Evolutionary conservation across 2,113 vertebrate species (phyloP), one percentile per base, ranked within the genome.

Genomic region (Scomber colias): DNA sequence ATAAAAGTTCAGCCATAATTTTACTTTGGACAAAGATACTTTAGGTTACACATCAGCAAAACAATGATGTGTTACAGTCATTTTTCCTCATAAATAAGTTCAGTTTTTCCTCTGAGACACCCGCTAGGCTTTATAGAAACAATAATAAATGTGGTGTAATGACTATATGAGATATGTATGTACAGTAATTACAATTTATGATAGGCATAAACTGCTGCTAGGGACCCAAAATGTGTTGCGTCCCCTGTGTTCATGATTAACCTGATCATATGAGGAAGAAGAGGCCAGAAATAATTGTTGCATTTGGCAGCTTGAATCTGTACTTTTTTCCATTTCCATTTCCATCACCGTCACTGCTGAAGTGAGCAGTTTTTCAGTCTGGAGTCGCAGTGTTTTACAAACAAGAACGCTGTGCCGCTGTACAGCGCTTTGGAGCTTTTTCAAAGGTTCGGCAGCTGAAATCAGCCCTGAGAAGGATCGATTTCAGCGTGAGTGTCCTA

Each of bases 401-500:
- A 46, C 15, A 78, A 69, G 5, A 56, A 24, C n/a, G 19, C 11
- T 2, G 14, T 12, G 49, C 16, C 40, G 0, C 27, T 64, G 56
- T 8, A 10, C 11, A n/a, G 30, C 40, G 24, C 0, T 73, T n/a
- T 40, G 44, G 59, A 27, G 16, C 3, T 3, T 60, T 59, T 70
- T 59, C 15, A 57, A 45, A 78, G 31, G 15, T 55, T 27, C 7
- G 24, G 15, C 35, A 49, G 21, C 12, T 27, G 45, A 78, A 57
- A 69, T 57, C 46, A 31, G 59, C 40, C 40, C 61, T 31, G 45
- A 59, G 57, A 75, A 66, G 50, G 45, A 66, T 73, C 56, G 15
- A 53, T 79, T 54, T 45, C 61, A 21, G 11, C 7, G 21, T n/a
- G 48, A 46, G 16, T 19, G 40, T 4, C 19, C 63, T 72, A 15